These are phyloP conservation scores for Parasteatoda tepidariorum DNA, from an alignment of 1,140 invertebrate genomes.

Conservation along the genomic window DNA sequence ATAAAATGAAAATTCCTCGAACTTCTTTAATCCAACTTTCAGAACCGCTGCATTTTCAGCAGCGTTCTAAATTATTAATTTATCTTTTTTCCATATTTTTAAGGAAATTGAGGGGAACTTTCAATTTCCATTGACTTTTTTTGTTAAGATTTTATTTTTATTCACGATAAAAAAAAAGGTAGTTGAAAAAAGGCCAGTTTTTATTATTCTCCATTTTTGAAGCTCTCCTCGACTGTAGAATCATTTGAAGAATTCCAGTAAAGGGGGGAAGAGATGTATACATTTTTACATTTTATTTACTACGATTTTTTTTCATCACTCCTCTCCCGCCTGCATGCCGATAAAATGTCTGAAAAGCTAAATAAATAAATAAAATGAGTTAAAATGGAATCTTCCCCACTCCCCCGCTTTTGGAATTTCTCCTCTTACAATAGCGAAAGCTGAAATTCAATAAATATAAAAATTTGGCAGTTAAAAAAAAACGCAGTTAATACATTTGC, in stretches of 20 bases:
- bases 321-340: conserved; percentile 24
- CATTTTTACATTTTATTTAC: conserved; percentile 41
- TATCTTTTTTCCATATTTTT: conserved; percentile 37
- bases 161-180: background rate
- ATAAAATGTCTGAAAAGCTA: conserved; percentile 38
- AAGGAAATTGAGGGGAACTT: conserved; percentile 48
- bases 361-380: conserved; percentile 44
- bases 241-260: conserved; percentile 19
- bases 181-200: background rate
- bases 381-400: background rate
- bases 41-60: background rate
- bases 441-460: conserved; percentile 57
- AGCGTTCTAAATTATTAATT: conserved; percentile 34
- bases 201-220: background rate
- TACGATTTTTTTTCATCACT: background rate
- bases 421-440: conserved; percentile 29
- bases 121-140: conserved; percentile 24
- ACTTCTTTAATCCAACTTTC: background rate
- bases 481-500: conserved; percentile 49
- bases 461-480: no score
- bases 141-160: background rate
- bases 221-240: background rate
- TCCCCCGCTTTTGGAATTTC: background rate
- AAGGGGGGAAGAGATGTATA: background rate
- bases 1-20: background rate